Evolutionary conservation across 2,888 invertebrate species (phyloP).

Genomic region (Chydorus sphaericus): DNA sequence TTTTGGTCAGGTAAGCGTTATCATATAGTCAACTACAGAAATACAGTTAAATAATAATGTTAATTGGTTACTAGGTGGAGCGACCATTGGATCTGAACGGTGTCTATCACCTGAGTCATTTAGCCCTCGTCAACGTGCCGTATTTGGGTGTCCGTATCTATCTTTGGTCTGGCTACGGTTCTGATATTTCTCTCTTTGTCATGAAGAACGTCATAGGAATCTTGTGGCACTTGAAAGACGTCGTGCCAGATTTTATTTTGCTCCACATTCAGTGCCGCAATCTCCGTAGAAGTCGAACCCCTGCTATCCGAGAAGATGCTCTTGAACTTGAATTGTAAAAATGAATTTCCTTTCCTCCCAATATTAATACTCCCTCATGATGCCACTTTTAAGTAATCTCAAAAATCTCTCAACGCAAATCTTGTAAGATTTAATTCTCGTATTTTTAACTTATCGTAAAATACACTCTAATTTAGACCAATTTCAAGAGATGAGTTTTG

Average conservation of each 20-base stretch:
- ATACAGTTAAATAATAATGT: no score
- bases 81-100: conserved; percentile 24
- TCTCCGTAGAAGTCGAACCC: no score
- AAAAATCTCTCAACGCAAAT: no score
- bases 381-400: no score
- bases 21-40: no score
- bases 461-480: no score
- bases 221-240: conserved; percentile 30
- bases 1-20: conserved; percentile 29
- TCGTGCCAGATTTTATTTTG: conserved; percentile 25
- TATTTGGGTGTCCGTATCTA: conserved; percentile 37
- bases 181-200: conserved; percentile 39
- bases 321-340: conserved; percentile 4
- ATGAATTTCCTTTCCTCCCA: no score
- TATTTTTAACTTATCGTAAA: no score
- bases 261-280: conserved; percentile 6
- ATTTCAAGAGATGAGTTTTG: no score
- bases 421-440: no score
- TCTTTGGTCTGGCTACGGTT: conserved; percentile 32
- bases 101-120: conserved; percentile 34
- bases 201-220: conserved; percentile 40
- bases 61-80: no score
- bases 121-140: conserved; percentile 37
- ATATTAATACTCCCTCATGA: background rate
- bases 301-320: background rate